Evolutionary conservation across 1,140 invertebrate genomes (phyloP).

Genomic region (Camponotus pennsylvanicus): DNA sequence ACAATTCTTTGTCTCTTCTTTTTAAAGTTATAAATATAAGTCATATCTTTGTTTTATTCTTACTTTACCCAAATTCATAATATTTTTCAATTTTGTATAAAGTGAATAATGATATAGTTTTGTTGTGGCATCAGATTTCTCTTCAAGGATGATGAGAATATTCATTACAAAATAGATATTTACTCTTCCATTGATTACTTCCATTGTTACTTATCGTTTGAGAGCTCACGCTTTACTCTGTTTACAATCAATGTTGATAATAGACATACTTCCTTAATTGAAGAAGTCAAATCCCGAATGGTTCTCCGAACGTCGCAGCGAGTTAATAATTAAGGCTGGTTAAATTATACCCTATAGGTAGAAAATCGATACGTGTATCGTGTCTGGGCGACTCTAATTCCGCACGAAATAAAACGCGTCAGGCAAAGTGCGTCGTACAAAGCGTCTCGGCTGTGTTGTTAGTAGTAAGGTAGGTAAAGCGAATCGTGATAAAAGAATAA

Average conservation of each 20-base stretch:
- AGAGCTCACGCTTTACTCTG: too few species aligned
- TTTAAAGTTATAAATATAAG: too few species aligned
- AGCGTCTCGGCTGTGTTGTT: background rate
- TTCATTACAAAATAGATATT: too few species aligned
- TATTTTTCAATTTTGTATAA: background rate
- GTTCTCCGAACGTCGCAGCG: conserved; percentile 6
- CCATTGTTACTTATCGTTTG: too few species aligned
- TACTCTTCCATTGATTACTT: too few species aligned
- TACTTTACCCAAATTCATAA: conserved; percentile 15
- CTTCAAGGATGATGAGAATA: too few species aligned
- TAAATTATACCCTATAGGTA: conserved; percentile 71
- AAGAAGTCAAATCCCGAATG: background rate
- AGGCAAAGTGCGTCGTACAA: conserved; percentile 14
- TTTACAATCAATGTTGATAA: too few species aligned
- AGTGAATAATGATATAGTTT: too few species aligned
- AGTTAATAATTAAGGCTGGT: conserved; percentile 54
- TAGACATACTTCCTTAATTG: conserved; percentile 22
- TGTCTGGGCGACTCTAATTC: conserved; percentile 29
- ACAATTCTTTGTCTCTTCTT: too few species aligned
- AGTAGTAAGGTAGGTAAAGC: conserved; percentile 14
- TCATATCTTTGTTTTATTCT: background rate
- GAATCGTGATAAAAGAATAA: conserved; percentile 27
- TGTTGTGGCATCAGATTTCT: too few species aligned
- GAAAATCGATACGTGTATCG: conserved; percentile 63
- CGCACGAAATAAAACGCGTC: conserved; percentile 53